A percentile compares a stretch with the other conserved stretches of the same genome.
These are phyloP conservation scores for Tapirus terrestris DNA, from an alignment of 2,113 vertebrate species.

Conservation along the genomic window DNA sequence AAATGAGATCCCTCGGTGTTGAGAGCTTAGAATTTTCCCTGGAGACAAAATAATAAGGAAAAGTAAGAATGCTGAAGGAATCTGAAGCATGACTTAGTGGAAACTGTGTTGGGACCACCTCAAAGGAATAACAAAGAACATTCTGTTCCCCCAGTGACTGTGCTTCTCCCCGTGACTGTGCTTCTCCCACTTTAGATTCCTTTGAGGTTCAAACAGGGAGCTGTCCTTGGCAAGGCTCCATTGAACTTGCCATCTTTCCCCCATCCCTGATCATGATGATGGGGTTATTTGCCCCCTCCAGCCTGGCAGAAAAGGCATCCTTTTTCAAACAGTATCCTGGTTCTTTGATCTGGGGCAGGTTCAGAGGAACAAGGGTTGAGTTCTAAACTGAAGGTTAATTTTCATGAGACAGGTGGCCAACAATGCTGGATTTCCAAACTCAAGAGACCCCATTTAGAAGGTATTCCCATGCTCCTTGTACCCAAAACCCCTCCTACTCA, in stretches of 20 bases:
- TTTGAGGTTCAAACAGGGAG: slow-evolving; percentile 55
- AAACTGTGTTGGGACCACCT: slow-evolving; percentile 64
- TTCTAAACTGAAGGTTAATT: not conserved
- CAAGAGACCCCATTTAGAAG: not conserved
- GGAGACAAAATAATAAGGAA: slow-evolving; percentile 49
- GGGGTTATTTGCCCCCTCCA: not conserved
- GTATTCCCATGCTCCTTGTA: not conserved
- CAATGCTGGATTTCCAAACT: not conserved
- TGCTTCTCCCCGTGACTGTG: slow-evolving; percentile 3
- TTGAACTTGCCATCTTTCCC: not conserved
- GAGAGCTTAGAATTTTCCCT: slow-evolving; percentile 55
- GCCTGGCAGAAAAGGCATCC: slow-evolving; percentile 19
- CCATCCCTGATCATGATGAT: not conserved
- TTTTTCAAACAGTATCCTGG: not conserved
- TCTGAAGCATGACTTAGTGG: slow-evolving; percentile 62
- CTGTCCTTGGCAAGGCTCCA: slow-evolving; percentile 47
- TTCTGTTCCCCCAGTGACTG: slow-evolving; percentile 2
- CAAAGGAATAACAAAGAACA: slow-evolving; percentile 64
- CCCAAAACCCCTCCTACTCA: not conserved
- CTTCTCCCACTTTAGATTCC: slow-evolving; percentile 29
- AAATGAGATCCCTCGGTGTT: slow-evolving; percentile 40
- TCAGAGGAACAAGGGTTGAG: not conserved
- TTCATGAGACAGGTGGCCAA: not conserved
- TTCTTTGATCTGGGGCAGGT: not conserved
- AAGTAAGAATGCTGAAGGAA: slow-evolving; percentile 67